Conservation (phyloP, 1,140 invertebrate genomes). For the Araneus ventricosus region DNA sequence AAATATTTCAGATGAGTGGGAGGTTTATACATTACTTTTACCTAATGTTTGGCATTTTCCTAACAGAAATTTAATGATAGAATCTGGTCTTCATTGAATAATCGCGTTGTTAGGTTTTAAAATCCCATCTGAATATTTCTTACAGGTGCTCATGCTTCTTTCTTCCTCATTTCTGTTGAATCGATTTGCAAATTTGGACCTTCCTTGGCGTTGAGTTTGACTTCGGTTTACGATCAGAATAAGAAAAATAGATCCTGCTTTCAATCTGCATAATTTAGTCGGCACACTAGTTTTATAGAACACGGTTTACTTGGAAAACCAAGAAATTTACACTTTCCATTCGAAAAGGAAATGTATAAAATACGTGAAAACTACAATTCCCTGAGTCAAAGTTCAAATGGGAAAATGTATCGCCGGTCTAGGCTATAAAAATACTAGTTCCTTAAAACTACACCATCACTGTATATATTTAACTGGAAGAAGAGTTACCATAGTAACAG, state of each 20-base stretch:
- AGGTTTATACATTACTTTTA: too few relatives aligned
- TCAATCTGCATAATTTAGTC: constrained; percentile 10
- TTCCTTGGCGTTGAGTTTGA: background rate
- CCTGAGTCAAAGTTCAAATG: constrained; percentile 1
- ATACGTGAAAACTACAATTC: background rate
- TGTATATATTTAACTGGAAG: constrained; percentile 19
- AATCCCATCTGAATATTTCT: background rate
- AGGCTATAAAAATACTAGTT: background rate
- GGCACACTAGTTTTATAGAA: background rate
- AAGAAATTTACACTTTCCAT: background rate
- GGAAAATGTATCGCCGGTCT: background rate
- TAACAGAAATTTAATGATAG: too few relatives aligned
- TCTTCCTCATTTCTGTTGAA: background rate
- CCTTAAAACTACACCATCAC: background rate
- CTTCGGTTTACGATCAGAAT: background rate
- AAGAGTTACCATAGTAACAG: constrained; percentile 1
- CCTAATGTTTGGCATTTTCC: too few relatives aligned
- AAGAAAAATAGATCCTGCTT: background rate
- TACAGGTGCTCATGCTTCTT: background rate
- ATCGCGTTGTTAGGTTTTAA: too few relatives aligned
- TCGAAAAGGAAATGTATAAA: background rate
- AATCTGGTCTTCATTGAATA: too few relatives aligned
- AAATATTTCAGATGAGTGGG: too few relatives aligned
- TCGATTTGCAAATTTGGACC: background rate
- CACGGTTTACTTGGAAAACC: background rate